These are phyloP conservation scores for Chesias legatella DNA, from an alignment of 2,888 invertebrate genomes.

Conservation along the genomic window DNA sequence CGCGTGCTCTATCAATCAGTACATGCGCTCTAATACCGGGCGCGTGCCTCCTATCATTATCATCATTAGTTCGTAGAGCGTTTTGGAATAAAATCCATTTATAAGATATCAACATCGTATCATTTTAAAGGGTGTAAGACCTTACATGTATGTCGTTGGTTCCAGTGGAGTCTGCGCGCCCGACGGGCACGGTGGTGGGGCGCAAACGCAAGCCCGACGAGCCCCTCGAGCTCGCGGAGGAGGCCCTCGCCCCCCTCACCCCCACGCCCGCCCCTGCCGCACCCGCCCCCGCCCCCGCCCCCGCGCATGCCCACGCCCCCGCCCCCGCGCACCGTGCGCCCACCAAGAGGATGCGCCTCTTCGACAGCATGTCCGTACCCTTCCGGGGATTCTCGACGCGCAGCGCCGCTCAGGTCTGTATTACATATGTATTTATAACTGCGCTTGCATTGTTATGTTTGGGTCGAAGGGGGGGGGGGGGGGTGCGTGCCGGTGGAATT, in stretches of 20 bases:
- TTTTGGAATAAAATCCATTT: too few species aligned
- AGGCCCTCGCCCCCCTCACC: neutral
- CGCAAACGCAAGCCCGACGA: slow-evolving; percentile 63
- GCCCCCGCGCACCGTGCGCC: slow-evolving; percentile 24
- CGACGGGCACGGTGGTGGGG: slow-evolving; percentile 68
- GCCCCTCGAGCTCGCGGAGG: neutral
- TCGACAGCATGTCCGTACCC: slow-evolving; percentile 51
- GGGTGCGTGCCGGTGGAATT: too few species aligned
- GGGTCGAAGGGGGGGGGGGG: too few species aligned
- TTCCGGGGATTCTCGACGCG: slow-evolving; percentile 34
- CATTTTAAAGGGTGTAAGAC: too few species aligned
- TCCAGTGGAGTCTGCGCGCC: slow-evolving; percentile 38
- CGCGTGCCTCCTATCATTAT: too few species aligned
- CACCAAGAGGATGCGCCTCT: slow-evolving; percentile 53
- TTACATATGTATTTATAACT: too few species aligned
- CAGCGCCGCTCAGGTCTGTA: slow-evolving; percentile 22
- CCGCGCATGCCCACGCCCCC: neutral
- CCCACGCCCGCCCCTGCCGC: neutral
- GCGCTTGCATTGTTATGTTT: neutral
- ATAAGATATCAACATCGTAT: too few species aligned
- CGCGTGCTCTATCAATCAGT: too few species aligned
- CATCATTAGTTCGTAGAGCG: too few species aligned
- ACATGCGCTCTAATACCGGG: too few species aligned
- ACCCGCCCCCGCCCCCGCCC: neutral
- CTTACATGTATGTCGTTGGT: too few species aligned